Evolutionary conservation across 2,113 vertebrate species (phyloP), one percentile per base, ranked within the genome.

Genomic region (Australoheros scitulus): DNA sequence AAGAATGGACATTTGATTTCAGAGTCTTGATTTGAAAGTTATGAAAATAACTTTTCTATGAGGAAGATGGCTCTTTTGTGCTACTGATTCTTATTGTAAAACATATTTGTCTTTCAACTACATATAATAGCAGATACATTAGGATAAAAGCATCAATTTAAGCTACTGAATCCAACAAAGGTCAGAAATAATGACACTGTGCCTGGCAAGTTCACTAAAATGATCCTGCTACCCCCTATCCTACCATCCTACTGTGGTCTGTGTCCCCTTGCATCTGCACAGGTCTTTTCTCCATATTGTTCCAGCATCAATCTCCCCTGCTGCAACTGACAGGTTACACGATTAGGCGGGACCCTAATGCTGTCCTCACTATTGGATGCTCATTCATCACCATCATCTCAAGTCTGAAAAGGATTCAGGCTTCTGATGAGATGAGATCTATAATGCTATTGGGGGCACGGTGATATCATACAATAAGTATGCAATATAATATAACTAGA

Each of bases 261-360:
- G 38, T 36, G n/a, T 60, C 63, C 79, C 72, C 56, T 4, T 7
- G 43, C 20, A 75, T 63, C 41, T 10, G 26, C 29, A 18, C 11
- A 29, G 68, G 64, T 64, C 75, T 83, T 34, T 77, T 59, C 81
- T 76, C 79, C 65, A 34, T 24, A 80, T 87, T 9, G 56, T 70
- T 22, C 55, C 74, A 36, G 76, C 92, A 94, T 95, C 91, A 90
- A 95, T 94, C 95, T 94, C 81, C 75, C 79, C 24, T 50, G 75
- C 29, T 85, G 47, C 83, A 24, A 85, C 76, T 92, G 93, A 93
- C 92, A 91, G 89, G 68, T 94, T 92, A 95, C 89, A 87, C 20
- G 85, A 95, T 96, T 95, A 95, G 85, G 22, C 20, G 13, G 82
- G 36, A 91, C 80, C 91, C 81, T 91, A 91, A 92, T 86, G 88